Conservation (phyloP, 2,113 vertebrate species). For the Paramormyrops kingsleyae region DNA sequence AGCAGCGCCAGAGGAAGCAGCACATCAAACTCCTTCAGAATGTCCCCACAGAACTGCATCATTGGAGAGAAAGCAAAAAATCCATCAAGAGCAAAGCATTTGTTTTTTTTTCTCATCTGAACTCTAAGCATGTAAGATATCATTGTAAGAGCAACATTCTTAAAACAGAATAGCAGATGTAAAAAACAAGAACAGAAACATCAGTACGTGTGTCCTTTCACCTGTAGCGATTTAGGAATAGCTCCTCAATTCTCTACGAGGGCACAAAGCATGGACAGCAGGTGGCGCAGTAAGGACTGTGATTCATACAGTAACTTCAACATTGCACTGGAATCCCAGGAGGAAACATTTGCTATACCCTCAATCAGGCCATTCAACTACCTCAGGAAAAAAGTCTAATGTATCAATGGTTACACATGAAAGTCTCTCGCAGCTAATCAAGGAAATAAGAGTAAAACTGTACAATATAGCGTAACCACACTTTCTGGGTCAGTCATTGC, state of each 20-base stretch:
- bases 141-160: not conserved
- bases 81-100: slow-evolving; percentile 46
- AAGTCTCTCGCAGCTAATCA: not conserved
- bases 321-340: not conserved
- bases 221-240: not conserved
- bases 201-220: not conserved
- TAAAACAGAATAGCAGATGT: not conserved
- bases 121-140: not conserved
- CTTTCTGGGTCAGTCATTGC: not conserved
- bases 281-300: not conserved
- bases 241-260: not conserved
- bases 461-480: not conserved
- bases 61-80: slow-evolving; percentile 40
- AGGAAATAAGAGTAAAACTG: not conserved
- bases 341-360: not conserved
- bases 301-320: not conserved
- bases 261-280: not conserved
- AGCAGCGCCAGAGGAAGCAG: slow-evolving; percentile 81
- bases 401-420: not conserved
- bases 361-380: not conserved
- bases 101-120: slow-evolving; percentile 21
- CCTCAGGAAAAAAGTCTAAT: not conserved
- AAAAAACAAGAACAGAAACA: not conserved
- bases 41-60: slow-evolving; percentile 80
- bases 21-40: slow-evolving; percentile 77